phyloP scores from a whole-genome alignment of 2,888 invertebrate genomes.

The Plebejus argus region DNA sequence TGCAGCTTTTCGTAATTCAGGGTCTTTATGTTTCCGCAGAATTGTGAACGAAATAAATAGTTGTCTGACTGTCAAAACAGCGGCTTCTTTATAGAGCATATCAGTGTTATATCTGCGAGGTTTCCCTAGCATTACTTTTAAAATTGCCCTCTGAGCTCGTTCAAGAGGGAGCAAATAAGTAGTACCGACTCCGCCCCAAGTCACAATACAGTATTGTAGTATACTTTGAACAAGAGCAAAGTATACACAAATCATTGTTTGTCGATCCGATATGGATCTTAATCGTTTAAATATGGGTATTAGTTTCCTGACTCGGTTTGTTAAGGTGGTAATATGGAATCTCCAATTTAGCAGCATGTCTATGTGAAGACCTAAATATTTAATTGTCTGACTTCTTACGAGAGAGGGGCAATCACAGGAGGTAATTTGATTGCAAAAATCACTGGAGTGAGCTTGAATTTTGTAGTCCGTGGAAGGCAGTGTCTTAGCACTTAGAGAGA shows the following conservation, averaged over 20 bases:
- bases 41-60: too few species aligned
- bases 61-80: too few species aligned
- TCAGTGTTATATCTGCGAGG: background rate
- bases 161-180: background rate
- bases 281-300: slow-evolving; percentile 13
- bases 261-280: background rate
- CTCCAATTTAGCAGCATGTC: background rate
- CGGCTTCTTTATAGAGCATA: too few species aligned
- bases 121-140: background rate
- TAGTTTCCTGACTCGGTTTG: background rate
- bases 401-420: background rate
- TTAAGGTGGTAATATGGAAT: background rate
- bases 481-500: background rate
- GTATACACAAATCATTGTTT: background rate
- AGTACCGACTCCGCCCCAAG: slow-evolving; percentile 4
- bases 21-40: too few species aligned
- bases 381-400: background rate
- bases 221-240: slow-evolving; percentile 4
- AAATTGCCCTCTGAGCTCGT: background rate
- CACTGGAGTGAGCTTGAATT: background rate
- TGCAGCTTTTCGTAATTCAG: too few species aligned
- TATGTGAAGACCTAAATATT: slow-evolving; percentile 8
- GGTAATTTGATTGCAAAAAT: background rate
- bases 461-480: background rate
- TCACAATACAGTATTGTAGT: background rate